Conservation (phyloP, 2,797 vertebrate species). For the Nyctalus aviator region DNA sequence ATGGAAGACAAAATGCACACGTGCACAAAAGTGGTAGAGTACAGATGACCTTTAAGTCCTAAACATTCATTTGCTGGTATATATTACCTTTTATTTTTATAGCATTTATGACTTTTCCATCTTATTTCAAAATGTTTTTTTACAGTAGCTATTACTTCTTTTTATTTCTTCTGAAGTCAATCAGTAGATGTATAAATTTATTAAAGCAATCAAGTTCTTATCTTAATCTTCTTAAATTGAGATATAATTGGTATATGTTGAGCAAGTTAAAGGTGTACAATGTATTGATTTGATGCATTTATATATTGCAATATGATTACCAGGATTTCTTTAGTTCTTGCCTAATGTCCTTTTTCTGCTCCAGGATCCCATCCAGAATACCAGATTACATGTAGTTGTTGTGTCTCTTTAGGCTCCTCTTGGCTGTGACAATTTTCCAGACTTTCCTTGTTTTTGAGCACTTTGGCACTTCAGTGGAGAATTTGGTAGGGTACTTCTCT, state of each 20-base stretch:
- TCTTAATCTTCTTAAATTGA: neutral
- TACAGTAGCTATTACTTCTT: neutral
- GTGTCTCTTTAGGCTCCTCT: neutral
- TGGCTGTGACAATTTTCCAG: neutral
- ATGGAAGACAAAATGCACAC: neutral
- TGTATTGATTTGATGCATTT: neutral
- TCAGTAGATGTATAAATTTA: neutral
- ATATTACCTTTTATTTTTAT: slow-evolving; percentile 33
- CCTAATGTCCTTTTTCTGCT: neutral
- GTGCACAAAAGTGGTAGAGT: neutral
- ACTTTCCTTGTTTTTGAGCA: neutral
- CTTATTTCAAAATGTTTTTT: neutral
- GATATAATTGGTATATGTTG: neutral
- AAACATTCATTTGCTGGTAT: neutral
- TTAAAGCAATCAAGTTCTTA: neutral
- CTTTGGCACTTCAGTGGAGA: neutral
- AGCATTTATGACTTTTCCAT: neutral
- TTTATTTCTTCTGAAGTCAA: neutral
- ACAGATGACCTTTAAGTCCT: neutral
- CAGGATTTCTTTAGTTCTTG: slow-evolving; percentile 9
- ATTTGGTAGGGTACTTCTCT: neutral
- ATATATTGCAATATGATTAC: neutral
- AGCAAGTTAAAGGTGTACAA: neutral
- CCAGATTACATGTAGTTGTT: neutral
- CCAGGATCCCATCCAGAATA: neutral